Base-by-base conservation (phyloP, 2,113 vertebrate species). In the Grallaria varia region DNA sequence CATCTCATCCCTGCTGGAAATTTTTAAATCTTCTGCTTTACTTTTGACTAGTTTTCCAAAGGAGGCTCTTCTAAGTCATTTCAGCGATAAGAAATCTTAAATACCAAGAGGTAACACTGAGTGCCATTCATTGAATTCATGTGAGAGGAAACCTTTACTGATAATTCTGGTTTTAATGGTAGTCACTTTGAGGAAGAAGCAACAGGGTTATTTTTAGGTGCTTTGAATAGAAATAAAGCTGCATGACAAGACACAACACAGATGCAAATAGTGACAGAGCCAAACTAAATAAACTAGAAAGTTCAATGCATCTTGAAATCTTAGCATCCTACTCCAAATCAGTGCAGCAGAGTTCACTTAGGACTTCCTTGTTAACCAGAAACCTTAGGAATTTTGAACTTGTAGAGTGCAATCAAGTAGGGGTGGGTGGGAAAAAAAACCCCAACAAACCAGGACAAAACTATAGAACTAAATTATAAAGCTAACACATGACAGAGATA, bases 231-330 rank as follows among this genome's bases (percentile, higher is more conserved):
- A 93, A 88, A 55, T 84, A 62, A 83, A 88, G 21, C 63, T 85
- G 37, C 63, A 68, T 77, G 66, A 89, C 33, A 84, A 81, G 92
- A 93, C 28, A 85, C 27, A 86, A 56, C 85, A 23, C 90, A 97
- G 92, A 95, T 84, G 60, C 47, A 84, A 92, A 63, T 56, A 64
- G 17, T 49, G 74, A 67, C 37, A 28, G 56, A 93, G 89, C 92
- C 90, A 96, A 96, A 82, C 10, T 86, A 89, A 96, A 96, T 85
- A 95, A 95, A 90, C 33, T 13, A 55, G 21, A 87, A 89, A 79
- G 77, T 93, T 96, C 84, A 93, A 81, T 72, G 31, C 60, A 63
- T 94, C 79, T 84, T 93, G 53, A 79, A 52, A 77, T 85, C 60
- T 73, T 76, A 85, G 33, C 33, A 44, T 94, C 47, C 55, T 50